Evolutionary conservation across 2,888 invertebrate species (phyloP).

Genomic region (Priocnemis perturbator): DNA sequence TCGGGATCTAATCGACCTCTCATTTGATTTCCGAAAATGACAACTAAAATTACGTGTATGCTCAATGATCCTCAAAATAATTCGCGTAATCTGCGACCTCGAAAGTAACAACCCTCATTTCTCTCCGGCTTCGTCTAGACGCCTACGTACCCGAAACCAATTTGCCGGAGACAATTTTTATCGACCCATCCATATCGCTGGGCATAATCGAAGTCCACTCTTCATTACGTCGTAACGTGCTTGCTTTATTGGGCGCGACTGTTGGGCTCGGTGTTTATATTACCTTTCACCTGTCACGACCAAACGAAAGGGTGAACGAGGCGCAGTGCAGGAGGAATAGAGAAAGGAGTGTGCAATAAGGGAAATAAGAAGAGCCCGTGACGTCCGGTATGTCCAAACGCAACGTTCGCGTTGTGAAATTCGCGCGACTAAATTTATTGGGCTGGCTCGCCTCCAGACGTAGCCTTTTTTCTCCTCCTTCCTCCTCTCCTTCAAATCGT

Average conservation of each 20-base stretch:
- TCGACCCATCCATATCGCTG: conserved; percentile 4
- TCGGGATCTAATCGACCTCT: no score
- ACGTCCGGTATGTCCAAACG: conserved; percentile 33
- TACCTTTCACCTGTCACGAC: conserved; percentile 46
- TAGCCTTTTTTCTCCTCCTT: conserved; percentile 32
- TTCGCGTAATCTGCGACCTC: no score
- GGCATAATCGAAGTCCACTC: conserved; percentile 32
- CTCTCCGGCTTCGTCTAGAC: no score
- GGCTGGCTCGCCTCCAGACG: conserved; percentile 49
- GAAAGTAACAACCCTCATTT: no score
- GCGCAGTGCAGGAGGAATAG: conserved; percentile 12
- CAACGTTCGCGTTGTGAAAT: conserved; percentile 32
- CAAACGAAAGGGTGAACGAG: conserved; percentile 4
- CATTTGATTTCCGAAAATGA: no score
- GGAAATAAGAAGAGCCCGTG: conserved; percentile 19
- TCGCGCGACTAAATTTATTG: conserved; percentile 52
- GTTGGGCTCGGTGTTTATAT: conserved; percentile 27
- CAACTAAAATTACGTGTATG: no score
- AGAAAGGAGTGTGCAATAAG: conserved; percentile 36
- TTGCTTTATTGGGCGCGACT: conserved; percentile 30
- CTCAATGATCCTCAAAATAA: no score
- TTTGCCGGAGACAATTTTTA: conserved; percentile 13
- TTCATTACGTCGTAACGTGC: conserved; percentile 36
- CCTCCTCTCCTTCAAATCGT: background rate
- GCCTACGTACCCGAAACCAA: conserved; percentile 3